These are phyloP conservation scores for Tholera decimalis DNA, from an alignment of 2,888 invertebrate species.

Conservation along the genomic window DNA sequence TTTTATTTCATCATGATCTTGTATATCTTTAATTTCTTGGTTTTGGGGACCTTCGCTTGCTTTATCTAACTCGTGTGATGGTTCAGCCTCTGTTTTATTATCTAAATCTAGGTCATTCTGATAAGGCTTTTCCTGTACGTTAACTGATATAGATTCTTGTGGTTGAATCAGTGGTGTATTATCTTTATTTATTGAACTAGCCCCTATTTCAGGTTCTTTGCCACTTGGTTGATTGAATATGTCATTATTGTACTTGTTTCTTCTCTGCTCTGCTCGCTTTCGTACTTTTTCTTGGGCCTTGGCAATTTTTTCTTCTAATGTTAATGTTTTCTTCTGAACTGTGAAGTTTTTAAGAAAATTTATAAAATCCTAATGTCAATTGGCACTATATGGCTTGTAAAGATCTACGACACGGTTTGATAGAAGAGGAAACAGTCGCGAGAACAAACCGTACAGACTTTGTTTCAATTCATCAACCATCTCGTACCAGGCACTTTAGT, in stretches of 20 bases:
- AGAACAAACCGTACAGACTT: neutral
- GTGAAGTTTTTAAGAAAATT: slow-evolving; percentile 60
- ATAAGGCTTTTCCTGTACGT: slow-evolving; percentile 49
- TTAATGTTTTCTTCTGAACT: slow-evolving; percentile 71
- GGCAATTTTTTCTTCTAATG: slow-evolving; percentile 81
- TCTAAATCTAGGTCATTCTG: slow-evolving; percentile 66
- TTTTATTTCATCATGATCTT: slow-evolving; percentile 5
- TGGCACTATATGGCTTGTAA: neutral
- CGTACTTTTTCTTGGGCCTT: slow-evolving; percentile 78
- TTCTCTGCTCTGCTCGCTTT: slow-evolving; percentile 74
- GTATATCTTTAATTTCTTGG: slow-evolving; percentile 7
- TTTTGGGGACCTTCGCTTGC: slow-evolving; percentile 14
- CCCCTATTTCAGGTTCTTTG: slow-evolving; percentile 6
- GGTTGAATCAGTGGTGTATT: neutral
- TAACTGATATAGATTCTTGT: slow-evolving; percentile 11
- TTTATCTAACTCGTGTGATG: slow-evolving; percentile 60
- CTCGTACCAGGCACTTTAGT: neutral
- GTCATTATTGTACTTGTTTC: slow-evolving; percentile 65
- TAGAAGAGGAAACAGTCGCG: neutral
- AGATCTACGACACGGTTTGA: neutral
- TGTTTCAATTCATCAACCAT: neutral
- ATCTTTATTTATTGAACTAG: slow-evolving; percentile 2
- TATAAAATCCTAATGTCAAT: neutral
- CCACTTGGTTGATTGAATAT: slow-evolving; percentile 15
- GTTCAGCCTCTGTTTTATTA: slow-evolving; percentile 70